A percentile compares a stretch with the other conserved stretches of the same genome.
These are phyloP conservation scores for Zygaena filipendulae DNA, from an alignment of 2,888 invertebrate species.

Conservation along the genomic window DNA sequence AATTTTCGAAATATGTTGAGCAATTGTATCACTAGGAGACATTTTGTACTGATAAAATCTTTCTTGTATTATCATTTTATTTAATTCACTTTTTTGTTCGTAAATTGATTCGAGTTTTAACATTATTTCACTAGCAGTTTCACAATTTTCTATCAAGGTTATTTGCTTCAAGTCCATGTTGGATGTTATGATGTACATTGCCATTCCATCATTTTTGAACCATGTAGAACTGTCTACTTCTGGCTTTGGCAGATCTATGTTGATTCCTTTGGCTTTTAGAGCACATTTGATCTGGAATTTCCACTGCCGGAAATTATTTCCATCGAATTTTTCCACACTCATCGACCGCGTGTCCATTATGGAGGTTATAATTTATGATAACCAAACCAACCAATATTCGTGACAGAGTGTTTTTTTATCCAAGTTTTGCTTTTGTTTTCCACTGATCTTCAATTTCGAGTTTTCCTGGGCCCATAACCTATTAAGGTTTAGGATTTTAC, in stretches of 20 bases:
- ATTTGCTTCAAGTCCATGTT: constrained; percentile 20
- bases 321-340: constrained; percentile 12
- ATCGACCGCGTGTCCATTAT: constrained; percentile 6
- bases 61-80: constrained; percentile 18
- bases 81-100: constrained; percentile 14
- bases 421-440: no score
- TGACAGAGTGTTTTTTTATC: no score
- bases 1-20: constrained; percentile 19
- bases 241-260: constrained; percentile 12
- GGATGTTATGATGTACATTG: constrained; percentile 14
- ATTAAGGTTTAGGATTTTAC: no score
- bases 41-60: constrained; percentile 16
- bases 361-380: no score
- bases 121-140: constrained; percentile 16
- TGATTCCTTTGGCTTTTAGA: constrained; percentile 15
- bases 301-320: constrained; percentile 15
- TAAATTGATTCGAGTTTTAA: constrained; percentile 16
- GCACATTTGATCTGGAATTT: constrained; percentile 18
- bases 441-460: no score
- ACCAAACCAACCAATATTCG: no score
- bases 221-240: constrained; percentile 3
- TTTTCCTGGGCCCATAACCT: no score
- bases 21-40: constrained; percentile 15
- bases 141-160: constrained; percentile 17
- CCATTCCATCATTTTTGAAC: constrained; percentile 15